A percentile compares a stretch with the other conserved stretches of the same genome.
These are phyloP conservation scores for Ernsta delagoae DNA, from an alignment of 2,888 invertebrate genomes.

Conservation along the genomic window DNA sequence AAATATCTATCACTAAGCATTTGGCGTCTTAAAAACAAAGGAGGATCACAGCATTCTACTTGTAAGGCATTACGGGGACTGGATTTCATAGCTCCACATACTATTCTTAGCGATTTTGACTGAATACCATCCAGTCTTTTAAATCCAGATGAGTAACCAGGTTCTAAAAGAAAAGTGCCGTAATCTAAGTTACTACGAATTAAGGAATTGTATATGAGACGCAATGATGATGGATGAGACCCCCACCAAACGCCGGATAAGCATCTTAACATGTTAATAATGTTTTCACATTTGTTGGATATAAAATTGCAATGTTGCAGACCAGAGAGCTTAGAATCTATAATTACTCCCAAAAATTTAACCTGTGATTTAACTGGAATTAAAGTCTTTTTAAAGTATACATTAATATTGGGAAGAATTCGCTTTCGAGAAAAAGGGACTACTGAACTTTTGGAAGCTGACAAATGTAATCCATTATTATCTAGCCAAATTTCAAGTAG, in stretches of 20 bases:
- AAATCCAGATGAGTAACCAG: not conserved
- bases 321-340: not conserved
- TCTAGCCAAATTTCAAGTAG: not conserved
- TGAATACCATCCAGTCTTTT: not conserved
- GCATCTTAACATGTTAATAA: slow-evolving; percentile 2
- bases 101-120: not conserved
- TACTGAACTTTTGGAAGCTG: not conserved
- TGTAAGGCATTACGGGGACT: slow-evolving; percentile 1
- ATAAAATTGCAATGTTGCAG: not conserved
- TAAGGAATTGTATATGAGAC: not conserved
- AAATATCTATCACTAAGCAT: slow-evolving; percentile 9
- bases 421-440: not conserved
- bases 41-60: slow-evolving; percentile 13
- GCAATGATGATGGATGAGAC: not conserved
- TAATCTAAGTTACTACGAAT: not conserved
- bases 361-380: not conserved
- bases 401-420: not conserved
- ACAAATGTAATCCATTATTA: not conserved
- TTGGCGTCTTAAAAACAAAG: not conserved
- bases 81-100: slow-evolving; percentile 6
- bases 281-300: not conserved
- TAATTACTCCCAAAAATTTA: not conserved
- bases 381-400: not conserved
- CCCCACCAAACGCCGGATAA: not conserved
- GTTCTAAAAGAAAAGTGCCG: not conserved